Evolutionary conservation across 2,888 invertebrate species (phyloP).

Genomic region (Ceriagrion tenellum): DNA sequence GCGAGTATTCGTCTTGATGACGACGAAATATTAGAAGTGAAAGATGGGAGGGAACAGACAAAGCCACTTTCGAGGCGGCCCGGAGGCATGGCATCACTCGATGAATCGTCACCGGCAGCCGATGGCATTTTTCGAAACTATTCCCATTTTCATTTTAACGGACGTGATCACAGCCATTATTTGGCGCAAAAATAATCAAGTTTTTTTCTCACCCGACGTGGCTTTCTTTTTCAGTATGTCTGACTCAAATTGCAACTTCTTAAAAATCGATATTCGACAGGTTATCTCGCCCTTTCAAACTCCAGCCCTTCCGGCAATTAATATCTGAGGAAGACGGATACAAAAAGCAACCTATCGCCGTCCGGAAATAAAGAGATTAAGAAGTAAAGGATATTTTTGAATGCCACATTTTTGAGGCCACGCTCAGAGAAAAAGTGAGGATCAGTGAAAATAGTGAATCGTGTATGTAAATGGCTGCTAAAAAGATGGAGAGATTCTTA

Average conservation of each 20-base stretch:
- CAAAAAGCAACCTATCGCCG: too few relatives aligned
- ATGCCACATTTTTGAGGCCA: too few relatives aligned
- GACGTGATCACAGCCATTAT: neutral
- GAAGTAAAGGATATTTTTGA: too few relatives aligned
- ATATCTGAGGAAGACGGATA: neutral
- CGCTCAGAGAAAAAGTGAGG: too few relatives aligned
- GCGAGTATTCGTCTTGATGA: neutral
- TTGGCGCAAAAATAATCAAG: neutral
- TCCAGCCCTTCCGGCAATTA: neutral
- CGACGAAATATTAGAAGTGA: conserved; percentile 26
- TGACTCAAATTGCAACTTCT: neutral
- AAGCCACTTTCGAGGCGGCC: neutral
- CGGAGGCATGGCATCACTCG: neutral
- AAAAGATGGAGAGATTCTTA: too few relatives aligned
- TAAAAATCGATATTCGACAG: too few relatives aligned
- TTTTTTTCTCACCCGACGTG: neutral
- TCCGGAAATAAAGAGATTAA: neutral
- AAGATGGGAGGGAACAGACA: neutral
- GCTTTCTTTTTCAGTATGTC: neutral
- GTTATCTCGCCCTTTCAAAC: neutral
- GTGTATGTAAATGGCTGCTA: too few relatives aligned
- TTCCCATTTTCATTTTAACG: neutral
- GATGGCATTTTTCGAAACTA: neutral
- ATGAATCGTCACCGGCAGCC: neutral
- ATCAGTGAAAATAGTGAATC: too few relatives aligned